Evolutionary conservation across 2,113 vertebrate genomes (phyloP), one percentile per base, ranked within the genome.

Genomic region (Agelaius tricolor): DNA sequence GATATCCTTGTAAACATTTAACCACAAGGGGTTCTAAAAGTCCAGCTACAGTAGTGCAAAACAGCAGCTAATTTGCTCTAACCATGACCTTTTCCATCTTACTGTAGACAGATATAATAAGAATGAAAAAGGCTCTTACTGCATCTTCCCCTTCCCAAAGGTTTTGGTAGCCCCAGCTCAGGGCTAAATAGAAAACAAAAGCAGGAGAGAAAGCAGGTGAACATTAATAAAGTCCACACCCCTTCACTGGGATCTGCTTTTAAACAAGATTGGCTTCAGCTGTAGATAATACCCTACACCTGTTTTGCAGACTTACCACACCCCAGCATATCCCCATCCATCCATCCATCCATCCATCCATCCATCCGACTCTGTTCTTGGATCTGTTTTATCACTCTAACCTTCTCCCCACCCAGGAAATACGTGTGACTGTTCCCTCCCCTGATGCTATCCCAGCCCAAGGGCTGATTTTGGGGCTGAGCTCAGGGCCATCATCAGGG

Each of bases 121-220:
- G 30, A 27, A 65, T 2, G 15, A 4, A 43, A 49, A 58, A 87
- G 27, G 5, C 4, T 39, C 46, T 76, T 26, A 26, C 21, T 23
- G 5, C 21, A 72, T 5, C 24, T 16, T 54, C 24, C 30, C 6
- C 21, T 14, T 54, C 31, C 30, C 6, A 16, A 37, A 26, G 7
- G 5, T 20, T 57, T 31, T 26, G 0, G 3, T 68, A 20, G 5
- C 9, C 7, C 19, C 4, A 7, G 16, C 17, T 46, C 26, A 84
- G 23, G 11, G 13, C 15, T 26, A 41, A 35, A 2, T 15, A 1
- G 13, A 20, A 20, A 3, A 11, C 4, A 30, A 28, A 33, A 4
- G 0, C 10, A 28, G 3, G 2, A 47, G 4, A 1, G 0, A 0
- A 62, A 16, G 0, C 6, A 55, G 0, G 5, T 3, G 0, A 73